Conservation (phyloP, 1,140 invertebrate species). For the Macrosteles quadrilineatus region DNA sequence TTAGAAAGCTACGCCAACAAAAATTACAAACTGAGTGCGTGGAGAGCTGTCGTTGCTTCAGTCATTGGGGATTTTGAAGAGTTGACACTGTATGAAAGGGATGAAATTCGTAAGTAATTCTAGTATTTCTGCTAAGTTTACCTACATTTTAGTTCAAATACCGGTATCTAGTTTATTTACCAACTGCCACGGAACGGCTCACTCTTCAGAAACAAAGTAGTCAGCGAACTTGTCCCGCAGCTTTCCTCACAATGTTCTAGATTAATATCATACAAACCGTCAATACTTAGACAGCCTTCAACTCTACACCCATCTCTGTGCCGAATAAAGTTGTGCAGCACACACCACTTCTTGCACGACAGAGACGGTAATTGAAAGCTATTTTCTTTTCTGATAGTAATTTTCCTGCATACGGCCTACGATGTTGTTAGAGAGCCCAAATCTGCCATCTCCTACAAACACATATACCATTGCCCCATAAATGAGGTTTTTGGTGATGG, state of each 20-base stretch:
- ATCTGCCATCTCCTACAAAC: slow-evolving; percentile 50
- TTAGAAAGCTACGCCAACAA: not conserved
- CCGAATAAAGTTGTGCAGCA: slow-evolving; percentile 34
- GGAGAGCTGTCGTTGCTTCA: not conserved
- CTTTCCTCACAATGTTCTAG: not conserved
- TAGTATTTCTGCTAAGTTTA: no score
- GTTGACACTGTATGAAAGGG: not conserved
- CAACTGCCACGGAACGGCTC: not conserved
- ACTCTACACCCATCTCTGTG: slow-evolving; percentile 30
- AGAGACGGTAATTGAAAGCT: slow-evolving; percentile 49
- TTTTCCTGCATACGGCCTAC: slow-evolving; percentile 34
- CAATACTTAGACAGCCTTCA: not conserved
- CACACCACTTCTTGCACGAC: no score
- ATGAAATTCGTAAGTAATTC: no score
- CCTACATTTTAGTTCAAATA: no score
- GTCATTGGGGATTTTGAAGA: not conserved
- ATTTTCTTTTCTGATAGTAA: slow-evolving; percentile 36
- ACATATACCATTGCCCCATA: slow-evolving; percentile 13
- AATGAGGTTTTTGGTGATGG: not conserved
- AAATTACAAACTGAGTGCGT: not conserved
- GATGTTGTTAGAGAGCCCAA: slow-evolving; percentile 45
- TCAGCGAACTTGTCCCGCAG: not conserved
- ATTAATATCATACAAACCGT: not conserved
- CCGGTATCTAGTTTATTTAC: no score
- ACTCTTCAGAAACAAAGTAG: not conserved